Percentiles rank a stretch among this genome's conserved stretches.
phyloP scores from a whole-genome alignment of 2,113 vertebrate species.

The Potamarius usumacintae region DNA sequence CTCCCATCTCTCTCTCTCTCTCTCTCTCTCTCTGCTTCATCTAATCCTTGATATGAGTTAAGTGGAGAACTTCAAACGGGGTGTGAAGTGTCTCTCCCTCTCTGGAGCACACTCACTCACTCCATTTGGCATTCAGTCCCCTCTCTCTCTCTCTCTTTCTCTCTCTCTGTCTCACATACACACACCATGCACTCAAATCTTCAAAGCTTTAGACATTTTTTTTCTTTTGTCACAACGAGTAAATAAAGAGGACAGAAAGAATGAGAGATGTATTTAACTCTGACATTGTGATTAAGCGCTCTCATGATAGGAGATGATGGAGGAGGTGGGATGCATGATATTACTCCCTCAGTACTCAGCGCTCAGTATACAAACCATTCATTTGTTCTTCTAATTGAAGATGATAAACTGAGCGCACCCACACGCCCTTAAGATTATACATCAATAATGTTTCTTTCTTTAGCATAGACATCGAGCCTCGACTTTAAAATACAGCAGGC shows the following conservation, averaged over 20 bases:
- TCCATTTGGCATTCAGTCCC: neutral
- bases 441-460: neutral
- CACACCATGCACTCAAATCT: slow-evolving; percentile 62
- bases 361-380: neutral
- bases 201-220: slow-evolving; percentile 68
- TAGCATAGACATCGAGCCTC: neutral
- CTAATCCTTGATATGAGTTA: slow-evolving; percentile 76
- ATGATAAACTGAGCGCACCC: neutral
- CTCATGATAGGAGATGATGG: neutral
- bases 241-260: slow-evolving; percentile 64
- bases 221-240: slow-evolving; percentile 66
- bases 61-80: slow-evolving; percentile 72
- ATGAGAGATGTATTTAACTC: slow-evolving; percentile 16
- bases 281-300: slow-evolving; percentile 35
- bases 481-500: neutral
- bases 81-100: slow-evolving; percentile 58
- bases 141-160: slow-evolving; percentile 31
- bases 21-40: slow-evolving; percentile 55
- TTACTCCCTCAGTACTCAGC: slow-evolving; percentile 24
- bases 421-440: neutral
- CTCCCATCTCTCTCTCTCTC: slow-evolving; percentile 48
- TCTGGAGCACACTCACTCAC: slow-evolving; percentile 2
- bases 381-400: neutral
- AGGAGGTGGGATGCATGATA: neutral
- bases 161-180: neutral